A percentile compares a stretch with the other conserved stretches of the same genome.
Evolutionary conservation across 2,888 invertebrate species (phyloP).

Genomic region (Mesochorus sp.): DNA sequence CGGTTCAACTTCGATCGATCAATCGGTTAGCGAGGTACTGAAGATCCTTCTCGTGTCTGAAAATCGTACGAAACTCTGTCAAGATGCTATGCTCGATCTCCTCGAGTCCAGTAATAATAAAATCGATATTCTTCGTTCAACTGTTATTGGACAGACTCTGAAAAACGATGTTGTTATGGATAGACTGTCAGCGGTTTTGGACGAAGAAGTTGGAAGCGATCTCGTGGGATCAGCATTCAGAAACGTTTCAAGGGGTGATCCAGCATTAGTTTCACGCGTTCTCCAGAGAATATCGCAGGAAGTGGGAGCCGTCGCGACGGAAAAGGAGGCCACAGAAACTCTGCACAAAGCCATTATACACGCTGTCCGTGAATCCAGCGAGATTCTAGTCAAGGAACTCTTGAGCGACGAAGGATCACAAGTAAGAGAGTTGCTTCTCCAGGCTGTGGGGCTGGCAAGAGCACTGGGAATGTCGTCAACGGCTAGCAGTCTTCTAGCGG

Average conservation of each 20-base stretch:
- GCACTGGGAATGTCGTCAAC: conserved; percentile 87
- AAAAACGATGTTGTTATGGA: conserved; percentile 85
- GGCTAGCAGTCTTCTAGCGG: conserved; percentile 84
- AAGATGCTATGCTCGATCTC: conserved; percentile 72
- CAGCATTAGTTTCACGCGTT: conserved; percentile 85
- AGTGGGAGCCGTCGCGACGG: conserved; percentile 85
- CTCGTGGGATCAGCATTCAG: conserved; percentile 87
- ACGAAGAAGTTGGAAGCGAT: conserved; percentile 83
- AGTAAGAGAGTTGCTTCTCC: conserved; percentile 83
- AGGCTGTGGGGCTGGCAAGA: conserved; percentile 88
- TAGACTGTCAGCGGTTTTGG: conserved; percentile 86
- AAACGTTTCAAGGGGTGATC: conserved; percentile 86
- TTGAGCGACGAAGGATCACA: conserved; percentile 83
- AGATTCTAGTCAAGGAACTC: conserved; percentile 84
- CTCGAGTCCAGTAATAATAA: conserved; percentile 82
- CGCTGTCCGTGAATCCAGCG: conserved; percentile 86
- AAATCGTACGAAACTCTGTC: conserved; percentile 75
- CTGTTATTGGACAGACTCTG: conserved; percentile 83
- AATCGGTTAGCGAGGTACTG: conserved; percentile 74
- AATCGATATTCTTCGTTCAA: conserved; percentile 86
- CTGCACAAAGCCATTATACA: conserved; percentile 87
- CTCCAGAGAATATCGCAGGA: conserved; percentile 85
- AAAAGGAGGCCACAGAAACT: conserved; percentile 86
- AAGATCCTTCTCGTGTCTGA: conserved; percentile 74
- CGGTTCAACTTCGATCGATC: conserved; percentile 68